These are phyloP conservation scores for Crocallis elinguaria DNA, from an alignment of 2,888 invertebrate species.

Conservation along the genomic window DNA sequence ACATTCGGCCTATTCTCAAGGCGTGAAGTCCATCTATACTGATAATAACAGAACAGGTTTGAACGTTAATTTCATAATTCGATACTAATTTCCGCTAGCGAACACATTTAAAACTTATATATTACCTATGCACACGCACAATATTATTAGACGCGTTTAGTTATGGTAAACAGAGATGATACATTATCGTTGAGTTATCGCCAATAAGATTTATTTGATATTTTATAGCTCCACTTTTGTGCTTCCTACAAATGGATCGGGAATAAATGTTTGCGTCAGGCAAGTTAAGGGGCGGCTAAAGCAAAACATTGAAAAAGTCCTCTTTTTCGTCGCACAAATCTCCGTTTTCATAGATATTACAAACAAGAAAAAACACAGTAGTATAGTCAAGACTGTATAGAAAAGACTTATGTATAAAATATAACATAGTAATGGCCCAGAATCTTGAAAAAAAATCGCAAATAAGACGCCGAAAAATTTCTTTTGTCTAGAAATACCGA, in stretches of 20 bases:
- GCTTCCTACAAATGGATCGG: slow-evolving; percentile 9
- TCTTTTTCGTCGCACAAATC: too few relatives aligned
- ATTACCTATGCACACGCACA: slow-evolving; percentile 21
- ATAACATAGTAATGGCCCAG: too few relatives aligned
- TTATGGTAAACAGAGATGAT: slow-evolving; percentile 6
- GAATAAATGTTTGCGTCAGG: slow-evolving; percentile 9
- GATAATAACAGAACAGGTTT: neutral
- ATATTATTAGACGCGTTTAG: slow-evolving; percentile 8
- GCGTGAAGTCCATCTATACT: neutral
- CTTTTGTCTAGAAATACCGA: too few relatives aligned
- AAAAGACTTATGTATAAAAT: too few relatives aligned
- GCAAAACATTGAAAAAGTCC: too few relatives aligned
- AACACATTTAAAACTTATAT: slow-evolving; percentile 24
- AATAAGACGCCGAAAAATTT: too few relatives aligned
- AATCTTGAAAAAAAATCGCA: too few relatives aligned
- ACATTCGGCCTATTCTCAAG: neutral
- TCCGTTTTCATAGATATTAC: too few relatives aligned
- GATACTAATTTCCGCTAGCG: slow-evolving; percentile 15
- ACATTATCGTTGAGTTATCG: slow-evolving; percentile 8
- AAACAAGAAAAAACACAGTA: too few relatives aligned
- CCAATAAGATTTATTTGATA: slow-evolving; percentile 7
- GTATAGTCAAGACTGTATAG: too few relatives aligned
- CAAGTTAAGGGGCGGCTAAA: neutral
- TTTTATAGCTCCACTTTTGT: slow-evolving; percentile 14
- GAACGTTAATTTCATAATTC: slow-evolving; percentile 13